Percentiles rank a stretch among this genome's conserved stretches.
These are phyloP conservation scores for Pimpla rufipes DNA, from an alignment of 2,888 invertebrate species.

Conservation along the genomic window DNA sequence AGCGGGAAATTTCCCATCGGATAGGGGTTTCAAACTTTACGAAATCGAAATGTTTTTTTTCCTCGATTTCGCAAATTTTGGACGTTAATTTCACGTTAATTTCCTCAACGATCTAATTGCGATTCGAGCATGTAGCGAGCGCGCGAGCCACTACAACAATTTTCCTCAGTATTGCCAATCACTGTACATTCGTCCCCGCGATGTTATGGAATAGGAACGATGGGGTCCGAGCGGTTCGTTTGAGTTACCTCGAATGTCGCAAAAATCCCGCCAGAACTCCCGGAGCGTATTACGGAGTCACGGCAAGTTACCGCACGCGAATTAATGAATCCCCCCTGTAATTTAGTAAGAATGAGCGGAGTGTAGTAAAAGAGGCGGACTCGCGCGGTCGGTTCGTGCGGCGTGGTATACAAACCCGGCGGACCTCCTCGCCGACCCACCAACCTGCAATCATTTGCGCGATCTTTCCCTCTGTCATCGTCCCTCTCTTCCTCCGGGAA, in stretches of 20 bases:
- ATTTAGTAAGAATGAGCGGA: conserved; percentile 39
- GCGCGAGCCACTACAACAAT: too few relatives aligned
- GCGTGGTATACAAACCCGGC: conserved; percentile 23
- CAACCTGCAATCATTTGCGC: conserved; percentile 58
- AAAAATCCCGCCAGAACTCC: not conserved
- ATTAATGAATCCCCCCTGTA: conserved; percentile 43
- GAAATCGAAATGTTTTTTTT: too few relatives aligned
- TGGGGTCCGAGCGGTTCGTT: not conserved
- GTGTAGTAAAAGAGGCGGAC: conserved; percentile 33
- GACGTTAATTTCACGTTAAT: too few relatives aligned
- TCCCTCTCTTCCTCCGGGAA: conserved; percentile 31
- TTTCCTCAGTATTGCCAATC: not conserved
- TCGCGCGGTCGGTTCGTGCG: conserved; percentile 50
- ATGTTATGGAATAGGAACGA: not conserved
- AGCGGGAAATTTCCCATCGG: too few relatives aligned
- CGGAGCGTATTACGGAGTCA: conserved; percentile 1
- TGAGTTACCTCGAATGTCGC: not conserved
- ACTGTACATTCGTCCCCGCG: not conserved
- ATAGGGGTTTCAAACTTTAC: too few relatives aligned
- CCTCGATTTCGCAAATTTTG: too few relatives aligned
- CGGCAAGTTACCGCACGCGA: conserved; percentile 1
- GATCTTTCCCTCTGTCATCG: conserved; percentile 32
- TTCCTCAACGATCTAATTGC: too few relatives aligned
- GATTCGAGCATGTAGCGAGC: too few relatives aligned
- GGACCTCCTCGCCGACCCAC: conserved; percentile 46